Percentiles rank a stretch among this genome's conserved stretches.
These are phyloP conservation scores for Exocentrus adspersus DNA, from an alignment of 2,888 invertebrate species.

Conservation along the genomic window DNA sequence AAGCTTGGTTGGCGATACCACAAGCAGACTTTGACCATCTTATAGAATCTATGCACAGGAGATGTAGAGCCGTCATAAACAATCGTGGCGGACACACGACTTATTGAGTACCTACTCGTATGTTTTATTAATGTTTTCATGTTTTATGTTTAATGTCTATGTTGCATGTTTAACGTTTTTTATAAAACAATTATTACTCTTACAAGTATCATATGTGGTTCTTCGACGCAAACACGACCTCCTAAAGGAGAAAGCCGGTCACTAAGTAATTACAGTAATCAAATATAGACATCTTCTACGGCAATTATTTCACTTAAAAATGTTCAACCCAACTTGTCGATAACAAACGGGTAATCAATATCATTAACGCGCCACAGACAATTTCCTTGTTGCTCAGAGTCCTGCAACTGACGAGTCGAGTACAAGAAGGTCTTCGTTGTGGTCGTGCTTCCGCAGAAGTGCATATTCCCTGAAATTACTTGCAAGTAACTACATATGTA, in stretches of 20 bases:
- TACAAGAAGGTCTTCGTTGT: not conserved
- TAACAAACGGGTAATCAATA: conserved; percentile 11
- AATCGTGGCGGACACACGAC: no score
- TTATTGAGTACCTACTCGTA: no score
- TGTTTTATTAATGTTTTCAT: no score
- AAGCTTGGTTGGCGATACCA: no score
- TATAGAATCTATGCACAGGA: no score
- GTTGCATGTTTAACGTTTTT: no score
- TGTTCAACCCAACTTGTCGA: conserved; percentile 15
- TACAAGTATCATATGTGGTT: no score
- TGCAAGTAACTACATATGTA: conserved; percentile 7
- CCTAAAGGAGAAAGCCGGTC: conserved; percentile 7
- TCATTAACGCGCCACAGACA: not conserved
- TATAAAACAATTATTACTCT: no score
- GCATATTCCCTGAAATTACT: conserved; percentile 4
- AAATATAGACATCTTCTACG: not conserved
- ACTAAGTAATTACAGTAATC: conserved; percentile 8
- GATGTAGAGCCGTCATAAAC: no score
- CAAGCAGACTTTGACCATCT: no score
- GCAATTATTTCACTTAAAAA: conserved; percentile 16
- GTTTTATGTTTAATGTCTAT: no score
- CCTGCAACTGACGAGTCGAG: conserved; percentile 5
- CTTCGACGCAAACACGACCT: no score
- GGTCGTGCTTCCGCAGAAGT: conserved; percentile 1
- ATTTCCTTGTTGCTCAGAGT: not conserved